Evolutionary conservation across 1,140 invertebrate species (phyloP).

Genomic region (Propsilocerus akamusi): DNA sequence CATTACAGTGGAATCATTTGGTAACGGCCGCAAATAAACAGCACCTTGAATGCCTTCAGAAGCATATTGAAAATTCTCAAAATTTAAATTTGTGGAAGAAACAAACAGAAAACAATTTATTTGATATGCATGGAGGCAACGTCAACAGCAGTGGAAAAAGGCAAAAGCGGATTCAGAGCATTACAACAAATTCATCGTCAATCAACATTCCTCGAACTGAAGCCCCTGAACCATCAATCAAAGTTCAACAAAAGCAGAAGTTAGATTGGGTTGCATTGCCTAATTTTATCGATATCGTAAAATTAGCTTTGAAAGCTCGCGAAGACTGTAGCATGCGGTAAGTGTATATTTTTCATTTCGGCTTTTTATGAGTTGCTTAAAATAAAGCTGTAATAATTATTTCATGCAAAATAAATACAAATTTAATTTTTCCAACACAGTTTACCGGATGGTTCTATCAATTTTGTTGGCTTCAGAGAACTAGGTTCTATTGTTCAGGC

Average conservation of each 20-base stretch:
- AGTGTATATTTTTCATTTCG: conserved; percentile 7
- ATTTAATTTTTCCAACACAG: conserved; percentile 11
- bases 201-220: background rate
- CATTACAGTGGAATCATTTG: conserved; percentile 21
- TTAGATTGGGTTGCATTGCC: conserved; percentile 24
- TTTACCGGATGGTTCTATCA: conserved; percentile 23
- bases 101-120: conserved; percentile 11
- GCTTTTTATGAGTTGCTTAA: background rate
- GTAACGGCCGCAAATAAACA: conserved; percentile 19
- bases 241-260: conserved; percentile 8
- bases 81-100: conserved; percentile 19
- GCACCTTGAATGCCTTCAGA: conserved; percentile 23
- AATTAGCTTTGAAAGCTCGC: conserved; percentile 20
- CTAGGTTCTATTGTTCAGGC: conserved; percentile 23
- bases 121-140: background rate
- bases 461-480: conserved; percentile 22
- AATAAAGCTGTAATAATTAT: conserved; percentile 5
- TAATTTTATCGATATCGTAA: conserved; percentile 24
- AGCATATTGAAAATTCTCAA: conserved; percentile 13
- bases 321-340: conserved; percentile 21
- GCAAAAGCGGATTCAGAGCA: conserved; percentile 6
- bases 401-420: conserved; percentile 10
- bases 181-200: conserved; percentile 8
- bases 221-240: background rate
- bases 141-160: background rate